A percentile compares a stretch with the other conserved stretches of the same genome.
Evolutionary conservation across 2,888 invertebrate species (phyloP).

Genomic region (Criorhina ranunculi): DNA sequence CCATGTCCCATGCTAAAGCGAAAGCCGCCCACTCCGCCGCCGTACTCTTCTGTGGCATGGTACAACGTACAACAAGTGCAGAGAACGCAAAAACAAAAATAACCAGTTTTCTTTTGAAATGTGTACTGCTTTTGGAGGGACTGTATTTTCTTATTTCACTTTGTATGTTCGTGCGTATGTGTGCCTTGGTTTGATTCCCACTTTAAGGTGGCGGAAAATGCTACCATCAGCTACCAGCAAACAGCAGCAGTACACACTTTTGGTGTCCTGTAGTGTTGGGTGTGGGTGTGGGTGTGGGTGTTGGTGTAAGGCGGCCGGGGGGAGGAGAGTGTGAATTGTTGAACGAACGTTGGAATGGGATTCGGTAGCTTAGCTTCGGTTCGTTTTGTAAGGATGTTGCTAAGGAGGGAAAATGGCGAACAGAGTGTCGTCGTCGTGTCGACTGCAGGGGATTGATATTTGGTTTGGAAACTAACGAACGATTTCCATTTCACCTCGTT

Average conservation of each 20-base stretch:
- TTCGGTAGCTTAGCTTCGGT: conserved; percentile 1
- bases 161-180: conserved; percentile 34
- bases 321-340: neutral
- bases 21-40: conserved; percentile 3
- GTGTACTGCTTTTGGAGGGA: conserved; percentile 69
- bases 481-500: conserved; percentile 28
- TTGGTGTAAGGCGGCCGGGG: neutral
- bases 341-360: conserved; percentile 22
- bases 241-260: conserved; percentile 25
- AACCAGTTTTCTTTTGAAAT: conserved; percentile 47
- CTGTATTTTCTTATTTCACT: conserved; percentile 59
- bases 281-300: conserved; percentile 8
- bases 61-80: conserved; percentile 74
- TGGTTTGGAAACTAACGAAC: neutral
- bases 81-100: conserved; percentile 57
- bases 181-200: conserved; percentile 41
- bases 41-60: conserved; percentile 24
- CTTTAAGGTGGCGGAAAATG: conserved; percentile 62
- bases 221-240: neutral
- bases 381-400: conserved; percentile 67
- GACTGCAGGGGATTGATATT: conserved; percentile 10
- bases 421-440: neutral
- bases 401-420: conserved; percentile 50
- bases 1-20: neutral
- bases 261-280: conserved; percentile 26